A percentile compares a stretch with the other conserved stretches of the same genome.
phyloP scores from a whole-genome alignment of 2,888 invertebrate genomes.

The Drosophila falleni region DNA sequence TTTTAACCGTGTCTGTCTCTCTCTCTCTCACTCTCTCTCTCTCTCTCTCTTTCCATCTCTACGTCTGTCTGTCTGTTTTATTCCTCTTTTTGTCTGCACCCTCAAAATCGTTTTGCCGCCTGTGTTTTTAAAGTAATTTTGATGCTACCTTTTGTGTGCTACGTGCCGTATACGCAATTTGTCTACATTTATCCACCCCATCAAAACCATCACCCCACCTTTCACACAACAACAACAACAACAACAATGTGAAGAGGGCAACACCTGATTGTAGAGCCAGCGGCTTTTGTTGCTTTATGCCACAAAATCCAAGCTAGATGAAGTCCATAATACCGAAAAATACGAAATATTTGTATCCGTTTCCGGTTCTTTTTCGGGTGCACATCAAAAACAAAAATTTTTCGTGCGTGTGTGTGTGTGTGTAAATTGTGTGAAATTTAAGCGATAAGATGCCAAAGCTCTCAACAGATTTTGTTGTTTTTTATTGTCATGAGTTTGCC shows the following conservation, averaged over 20 bases:
- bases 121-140: slow-evolving; percentile 60
- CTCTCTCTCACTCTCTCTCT: not conserved
- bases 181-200: slow-evolving; percentile 54
- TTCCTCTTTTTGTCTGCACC: slow-evolving; percentile 1
- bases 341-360: slow-evolving; percentile 67
- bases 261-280: slow-evolving; percentile 29
- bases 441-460: slow-evolving; percentile 46
- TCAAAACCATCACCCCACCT: not conserved
- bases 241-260: not conserved
- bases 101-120: slow-evolving; percentile 32
- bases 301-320: slow-evolving; percentile 59
- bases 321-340: slow-evolving; percentile 65
- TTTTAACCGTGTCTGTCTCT: slow-evolving; percentile 2
- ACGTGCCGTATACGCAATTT: slow-evolving; percentile 68
- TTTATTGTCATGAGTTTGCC: slow-evolving; percentile 4
- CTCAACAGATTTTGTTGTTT: slow-evolving; percentile 43
- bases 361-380: slow-evolving; percentile 35
- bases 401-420: slow-evolving; percentile 6
- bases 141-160: slow-evolving; percentile 55
- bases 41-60: not conserved
- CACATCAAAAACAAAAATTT: slow-evolving; percentile 36
- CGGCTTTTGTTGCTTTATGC: slow-evolving; percentile 59
- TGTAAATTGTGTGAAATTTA: slow-evolving; percentile 31
- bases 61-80: not conserved
- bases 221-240: not conserved